Conservation (phyloP, 2,113 vertebrate species). For the Grantiella picta region DNA sequence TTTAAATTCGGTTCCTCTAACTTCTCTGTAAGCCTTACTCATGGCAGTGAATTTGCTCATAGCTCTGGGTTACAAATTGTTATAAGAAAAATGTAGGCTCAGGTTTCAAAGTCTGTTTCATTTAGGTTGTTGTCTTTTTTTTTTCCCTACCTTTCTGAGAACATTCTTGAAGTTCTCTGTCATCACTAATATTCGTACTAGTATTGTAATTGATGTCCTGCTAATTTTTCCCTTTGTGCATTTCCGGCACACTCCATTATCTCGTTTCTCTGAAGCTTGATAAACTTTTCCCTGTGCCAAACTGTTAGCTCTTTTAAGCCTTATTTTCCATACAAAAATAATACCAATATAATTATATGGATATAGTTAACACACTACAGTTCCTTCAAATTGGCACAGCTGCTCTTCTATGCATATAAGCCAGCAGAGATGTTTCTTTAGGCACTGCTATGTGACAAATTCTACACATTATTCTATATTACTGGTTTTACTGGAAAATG, state of each 20-base stretch:
- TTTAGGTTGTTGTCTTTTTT: fast-evolving
- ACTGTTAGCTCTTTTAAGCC: background rate
- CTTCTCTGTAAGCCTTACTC: background rate
- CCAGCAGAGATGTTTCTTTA: background rate
- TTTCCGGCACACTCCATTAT: background rate
- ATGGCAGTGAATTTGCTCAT: background rate
- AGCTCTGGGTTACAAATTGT: background rate
- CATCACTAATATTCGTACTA: background rate
- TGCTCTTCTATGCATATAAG: background rate
- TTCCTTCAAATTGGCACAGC: background rate
- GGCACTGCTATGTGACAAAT: background rate
- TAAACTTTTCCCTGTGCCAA: background rate
- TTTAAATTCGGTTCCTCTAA: background rate
- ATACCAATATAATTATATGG: background rate
- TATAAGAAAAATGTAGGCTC: background rate
- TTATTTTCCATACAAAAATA: background rate
- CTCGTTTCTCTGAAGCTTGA: background rate
- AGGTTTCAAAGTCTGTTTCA: background rate
- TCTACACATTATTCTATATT: background rate
- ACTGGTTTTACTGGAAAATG: background rate
- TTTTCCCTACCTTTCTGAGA: background rate
- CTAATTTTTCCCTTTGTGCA: background rate
- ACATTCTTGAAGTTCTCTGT: background rate
- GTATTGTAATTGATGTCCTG: background rate
- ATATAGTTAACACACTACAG: background rate